Percentiles rank a stretch among this genome's conserved stretches.
These are phyloP conservation scores for Coreoperca whiteheadi DNA, from an alignment of 2,113 vertebrate genomes.

Conservation along the genomic window DNA sequence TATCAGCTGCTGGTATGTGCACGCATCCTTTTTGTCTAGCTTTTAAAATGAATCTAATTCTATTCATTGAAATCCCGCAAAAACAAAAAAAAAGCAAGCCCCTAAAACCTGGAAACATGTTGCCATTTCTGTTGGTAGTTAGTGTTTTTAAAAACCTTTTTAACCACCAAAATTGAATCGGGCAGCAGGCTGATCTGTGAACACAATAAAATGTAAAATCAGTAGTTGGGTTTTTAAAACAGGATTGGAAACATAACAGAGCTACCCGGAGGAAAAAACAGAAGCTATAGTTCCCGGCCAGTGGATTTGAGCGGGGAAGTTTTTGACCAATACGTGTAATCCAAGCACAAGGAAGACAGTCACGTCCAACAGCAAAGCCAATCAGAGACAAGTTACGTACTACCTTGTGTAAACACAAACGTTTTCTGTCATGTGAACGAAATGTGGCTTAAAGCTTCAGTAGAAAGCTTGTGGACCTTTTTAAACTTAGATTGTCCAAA, in stretches of 20 bases:
- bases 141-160: background rate
- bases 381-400: background rate
- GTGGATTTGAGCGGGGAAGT: too few relatives aligned
- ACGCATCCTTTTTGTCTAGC: background rate
- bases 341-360: too few relatives aligned
- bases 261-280: background rate
- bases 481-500: too few relatives aligned
- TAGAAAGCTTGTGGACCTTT: too few relatives aligned
- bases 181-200: background rate
- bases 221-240: background rate
- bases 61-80: background rate
- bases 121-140: background rate
- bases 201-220: background rate
- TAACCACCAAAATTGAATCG: background rate
- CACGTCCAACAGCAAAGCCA: too few relatives aligned
- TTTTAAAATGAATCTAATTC: background rate
- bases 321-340: background rate
- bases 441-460: too few relatives aligned
- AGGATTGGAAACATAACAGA: background rate
- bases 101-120: background rate
- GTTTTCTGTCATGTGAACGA: too few relatives aligned
- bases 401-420: too few relatives aligned
- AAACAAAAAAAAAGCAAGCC: background rate
- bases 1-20: background rate
- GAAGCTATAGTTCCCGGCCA: too few relatives aligned